These are phyloP conservation scores for Eumerus sabulonum DNA, from an alignment of 2,888 invertebrate species.

Conservation along the genomic window DNA sequence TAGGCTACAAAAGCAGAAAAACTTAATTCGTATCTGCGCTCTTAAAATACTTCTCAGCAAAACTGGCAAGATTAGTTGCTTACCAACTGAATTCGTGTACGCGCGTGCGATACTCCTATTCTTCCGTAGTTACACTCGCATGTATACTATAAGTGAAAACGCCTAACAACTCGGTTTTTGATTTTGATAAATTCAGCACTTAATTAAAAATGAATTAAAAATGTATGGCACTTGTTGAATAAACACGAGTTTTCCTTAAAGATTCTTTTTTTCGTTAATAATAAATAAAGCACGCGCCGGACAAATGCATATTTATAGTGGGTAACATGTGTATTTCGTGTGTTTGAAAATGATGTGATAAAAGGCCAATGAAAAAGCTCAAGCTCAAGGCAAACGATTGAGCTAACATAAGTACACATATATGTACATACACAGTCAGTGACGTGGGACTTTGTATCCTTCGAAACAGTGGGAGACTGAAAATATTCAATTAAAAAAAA, in stretches of 20 bases:
- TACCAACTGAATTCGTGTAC: conserved; percentile 38
- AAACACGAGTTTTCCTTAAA: too few species aligned
- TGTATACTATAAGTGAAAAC: too few species aligned
- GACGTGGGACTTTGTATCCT: conserved; percentile 10
- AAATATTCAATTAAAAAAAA: neutral
- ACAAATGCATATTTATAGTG: conserved; percentile 14
- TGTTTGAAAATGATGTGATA: conserved; percentile 49
- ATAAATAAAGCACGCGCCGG: conserved; percentile 15
- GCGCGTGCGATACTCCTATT: conserved; percentile 7
- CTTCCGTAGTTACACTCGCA: too few species aligned
- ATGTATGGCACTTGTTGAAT: too few species aligned
- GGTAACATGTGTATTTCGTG: conserved; percentile 20
- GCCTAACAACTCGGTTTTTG: too few species aligned
- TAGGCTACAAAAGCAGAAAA: too few species aligned
- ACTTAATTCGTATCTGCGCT: conserved; percentile 31
- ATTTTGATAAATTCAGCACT: too few species aligned
- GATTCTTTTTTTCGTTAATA: too few species aligned
- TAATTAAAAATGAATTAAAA: too few species aligned
- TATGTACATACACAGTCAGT: neutral
- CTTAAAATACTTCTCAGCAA: conserved; percentile 23
- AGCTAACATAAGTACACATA: neutral
- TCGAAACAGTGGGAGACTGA: neutral
- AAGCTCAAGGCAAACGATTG: conserved; percentile 20
- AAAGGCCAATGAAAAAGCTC: neutral
- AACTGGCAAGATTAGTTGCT: conserved; percentile 28